A percentile compares a stretch with the other conserved stretches of the same genome.
Conservation (phyloP, 2,888 invertebrate species). For the Acrocyrtus sp. region DNA sequence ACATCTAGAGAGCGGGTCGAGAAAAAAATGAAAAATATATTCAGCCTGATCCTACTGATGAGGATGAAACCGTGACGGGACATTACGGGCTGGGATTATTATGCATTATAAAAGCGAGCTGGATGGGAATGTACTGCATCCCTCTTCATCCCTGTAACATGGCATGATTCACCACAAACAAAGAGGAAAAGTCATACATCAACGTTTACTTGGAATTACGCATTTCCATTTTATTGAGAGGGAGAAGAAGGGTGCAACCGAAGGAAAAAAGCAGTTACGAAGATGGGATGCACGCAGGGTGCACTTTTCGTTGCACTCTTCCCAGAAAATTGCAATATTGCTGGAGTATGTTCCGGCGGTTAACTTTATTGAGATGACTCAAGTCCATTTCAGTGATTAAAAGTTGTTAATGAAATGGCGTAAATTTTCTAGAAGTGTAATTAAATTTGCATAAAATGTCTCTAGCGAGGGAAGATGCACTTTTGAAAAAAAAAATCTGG, state of each 20-base stretch:
- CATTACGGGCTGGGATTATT: constrained; percentile 33
- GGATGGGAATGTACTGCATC: constrained; percentile 12
- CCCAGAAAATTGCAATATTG: no score
- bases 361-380: constrained; percentile 37
- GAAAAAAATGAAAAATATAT: no score
- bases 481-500: no score
- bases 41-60: no score
- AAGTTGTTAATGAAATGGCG: constrained; percentile 45
- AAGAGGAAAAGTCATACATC: background rate
- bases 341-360: constrained; percentile 7
- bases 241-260: no score
- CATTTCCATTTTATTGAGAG: no score
- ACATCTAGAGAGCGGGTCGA: no score
- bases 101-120: no score
- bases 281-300: no score
- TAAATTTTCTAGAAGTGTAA: constrained; percentile 47
- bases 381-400: constrained; percentile 40
- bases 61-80: constrained; percentile 36
- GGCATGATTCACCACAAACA: constrained; percentile 22
- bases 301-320: no score
- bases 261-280: no score
- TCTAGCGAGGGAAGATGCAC: constrained; percentile 14
- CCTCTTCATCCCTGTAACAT: constrained; percentile 3
- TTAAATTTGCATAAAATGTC: constrained; percentile 57
- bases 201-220: no score